A percentile compares a stretch with the other conserved stretches of the same genome.
Evolutionary conservation across 2,888 invertebrate species (phyloP).

Genomic region (Marronus borbonicus): DNA sequence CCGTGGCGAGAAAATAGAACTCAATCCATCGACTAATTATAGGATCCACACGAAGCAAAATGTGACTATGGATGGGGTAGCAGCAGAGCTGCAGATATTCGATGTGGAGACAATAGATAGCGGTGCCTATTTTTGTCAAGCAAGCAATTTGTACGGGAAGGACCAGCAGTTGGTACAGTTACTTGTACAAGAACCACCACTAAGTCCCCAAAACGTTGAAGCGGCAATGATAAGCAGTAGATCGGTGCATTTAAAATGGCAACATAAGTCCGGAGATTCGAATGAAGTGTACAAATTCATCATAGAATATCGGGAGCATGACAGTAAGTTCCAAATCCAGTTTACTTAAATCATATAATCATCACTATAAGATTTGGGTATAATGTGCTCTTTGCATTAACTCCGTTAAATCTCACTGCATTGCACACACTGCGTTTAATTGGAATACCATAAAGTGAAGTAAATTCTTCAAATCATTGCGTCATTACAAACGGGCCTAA

Average conservation of each 20-base stretch:
- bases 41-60: constrained; percentile 77
- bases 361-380: constrained; percentile 4
- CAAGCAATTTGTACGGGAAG: constrained; percentile 82
- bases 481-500: too few species aligned
- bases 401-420: too few species aligned
- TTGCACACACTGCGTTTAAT: too few species aligned
- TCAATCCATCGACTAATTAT: constrained; percentile 82
- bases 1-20: constrained; percentile 78
- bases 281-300: constrained; percentile 81
- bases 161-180: constrained; percentile 82
- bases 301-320: constrained; percentile 78
- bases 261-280: constrained; percentile 78
- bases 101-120: constrained; percentile 81
- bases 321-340: constrained; percentile 71
- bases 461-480: too few species aligned
- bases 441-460: too few species aligned
- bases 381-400: too few species aligned
- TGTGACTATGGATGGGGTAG: constrained; percentile 79
- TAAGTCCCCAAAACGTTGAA: constrained; percentile 79
- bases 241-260: constrained; percentile 84
- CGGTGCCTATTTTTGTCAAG: constrained; percentile 85
- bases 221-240: constrained; percentile 81
- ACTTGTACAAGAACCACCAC: constrained; percentile 83
- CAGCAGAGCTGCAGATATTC: constrained; percentile 80
- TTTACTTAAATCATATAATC: too few species aligned